These are phyloP conservation scores for Aptenodytes forsteri DNA, from an alignment of 2,113 vertebrate species.

Conservation along the genomic window DNA sequence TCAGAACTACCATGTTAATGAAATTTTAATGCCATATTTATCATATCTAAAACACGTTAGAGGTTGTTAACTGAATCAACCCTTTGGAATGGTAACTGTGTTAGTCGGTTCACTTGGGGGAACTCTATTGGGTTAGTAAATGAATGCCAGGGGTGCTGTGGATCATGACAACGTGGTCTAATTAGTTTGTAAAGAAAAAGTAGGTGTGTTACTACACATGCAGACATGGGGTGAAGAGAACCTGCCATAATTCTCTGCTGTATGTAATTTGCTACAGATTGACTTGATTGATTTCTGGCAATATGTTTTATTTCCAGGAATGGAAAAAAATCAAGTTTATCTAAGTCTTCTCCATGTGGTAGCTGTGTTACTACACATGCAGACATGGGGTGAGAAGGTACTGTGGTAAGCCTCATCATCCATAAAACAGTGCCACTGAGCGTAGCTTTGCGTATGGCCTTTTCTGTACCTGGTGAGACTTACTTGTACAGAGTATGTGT, in stretches of 20 bases:
- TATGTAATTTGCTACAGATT: background rate
- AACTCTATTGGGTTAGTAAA: background rate
- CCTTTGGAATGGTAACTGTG: background rate
- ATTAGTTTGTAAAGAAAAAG: background rate
- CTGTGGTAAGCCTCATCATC: background rate
- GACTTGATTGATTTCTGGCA: background rate
- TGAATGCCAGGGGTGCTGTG: background rate
- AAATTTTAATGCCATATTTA: background rate
- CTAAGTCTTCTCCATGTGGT: fast-evolving
- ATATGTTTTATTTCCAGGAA: background rate
- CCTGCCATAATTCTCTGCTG: background rate
- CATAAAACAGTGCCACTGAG: background rate
- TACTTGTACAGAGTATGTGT: background rate
- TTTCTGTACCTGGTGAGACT: background rate
- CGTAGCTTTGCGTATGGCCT: no score
- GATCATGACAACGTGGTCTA: background rate
- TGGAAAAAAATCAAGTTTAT: background rate
- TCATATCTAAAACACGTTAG: background rate
- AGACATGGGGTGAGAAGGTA: background rate
- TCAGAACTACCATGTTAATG: background rate
- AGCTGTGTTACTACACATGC: background rate
- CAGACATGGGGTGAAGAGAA: no score
- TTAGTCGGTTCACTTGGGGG: background rate
- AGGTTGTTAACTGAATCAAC: background rate
- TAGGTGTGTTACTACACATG: no score